phyloP scores from a whole-genome alignment of 2,888 invertebrate species.

The Leucania comma region DNA sequence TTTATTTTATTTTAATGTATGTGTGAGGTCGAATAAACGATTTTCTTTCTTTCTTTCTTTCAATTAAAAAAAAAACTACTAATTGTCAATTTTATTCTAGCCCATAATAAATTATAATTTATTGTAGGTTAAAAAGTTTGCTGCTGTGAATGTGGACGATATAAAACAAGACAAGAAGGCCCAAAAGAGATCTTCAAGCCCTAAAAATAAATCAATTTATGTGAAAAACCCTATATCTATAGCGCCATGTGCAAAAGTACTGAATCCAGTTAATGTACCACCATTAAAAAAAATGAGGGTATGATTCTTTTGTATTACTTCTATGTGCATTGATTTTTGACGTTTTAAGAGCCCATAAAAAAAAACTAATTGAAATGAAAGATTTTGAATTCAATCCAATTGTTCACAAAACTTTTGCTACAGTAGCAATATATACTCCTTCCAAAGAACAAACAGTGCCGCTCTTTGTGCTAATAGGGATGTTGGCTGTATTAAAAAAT shows the following conservation, averaged over 20 bases:
- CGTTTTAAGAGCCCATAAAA: no score
- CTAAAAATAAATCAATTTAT: constrained; percentile 74
- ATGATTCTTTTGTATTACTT: constrained; percentile 57
- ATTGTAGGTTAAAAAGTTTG: constrained; percentile 87
- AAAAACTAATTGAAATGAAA: no score
- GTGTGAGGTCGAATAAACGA: no score
- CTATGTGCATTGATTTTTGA: background rate
- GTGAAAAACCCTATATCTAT: constrained; percentile 79
- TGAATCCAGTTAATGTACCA: constrained; percentile 66
- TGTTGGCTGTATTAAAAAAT: background rate
- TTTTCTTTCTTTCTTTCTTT: no score
- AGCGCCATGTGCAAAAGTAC: constrained; percentile 66
- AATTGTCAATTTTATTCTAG: background rate
- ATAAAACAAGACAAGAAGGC: constrained; percentile 78
- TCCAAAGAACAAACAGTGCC: background rate
- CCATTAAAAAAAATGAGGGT: constrained; percentile 82
- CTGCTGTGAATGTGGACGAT: constrained; percentile 81
- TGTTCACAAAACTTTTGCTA: background rate
- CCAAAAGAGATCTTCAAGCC: constrained; percentile 80
- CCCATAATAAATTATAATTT: background rate
- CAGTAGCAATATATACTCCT: background rate
- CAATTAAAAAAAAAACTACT: background rate
- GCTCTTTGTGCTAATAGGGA: background rate
- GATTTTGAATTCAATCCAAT: no score
- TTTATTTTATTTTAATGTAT: no score